Evolutionary conservation across 1,140 invertebrate genomes (phyloP).

Genomic region (Cotesia chilonis): DNA sequence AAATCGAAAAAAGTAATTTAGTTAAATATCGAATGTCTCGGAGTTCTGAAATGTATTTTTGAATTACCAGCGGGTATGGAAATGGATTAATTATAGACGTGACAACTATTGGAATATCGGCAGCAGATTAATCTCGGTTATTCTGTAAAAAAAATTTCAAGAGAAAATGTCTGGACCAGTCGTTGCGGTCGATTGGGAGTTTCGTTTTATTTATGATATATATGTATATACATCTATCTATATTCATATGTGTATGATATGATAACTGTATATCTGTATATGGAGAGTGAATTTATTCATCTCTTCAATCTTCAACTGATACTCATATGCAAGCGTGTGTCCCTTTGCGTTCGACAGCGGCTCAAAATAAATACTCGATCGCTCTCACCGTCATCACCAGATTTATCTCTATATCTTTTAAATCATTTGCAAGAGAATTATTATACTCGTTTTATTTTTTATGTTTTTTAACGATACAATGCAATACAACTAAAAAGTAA

Average conservation of each 20-base stretch:
- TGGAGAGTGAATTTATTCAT: not conserved
- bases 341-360: conserved; percentile 27
- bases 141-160: conserved; percentile 15
- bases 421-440: conserved; percentile 9
- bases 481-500: too few relatives aligned
- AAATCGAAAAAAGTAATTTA: too few relatives aligned
- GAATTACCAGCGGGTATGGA: not conserved
- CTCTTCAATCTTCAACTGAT: conserved; percentile 29
- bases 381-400: conserved; percentile 27
- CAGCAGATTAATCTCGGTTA: conserved; percentile 15
- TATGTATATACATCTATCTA: not conserved
- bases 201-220: conserved; percentile 16
- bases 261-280: not conserved
- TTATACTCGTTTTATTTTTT: too few relatives aligned
- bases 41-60: too few relatives aligned
- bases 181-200: conserved; percentile 7
- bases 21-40: too few relatives aligned
- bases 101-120: conserved; percentile 22
- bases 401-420: not conserved
- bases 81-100: conserved; percentile 17
- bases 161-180: conserved; percentile 17
- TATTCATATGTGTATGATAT: not conserved
- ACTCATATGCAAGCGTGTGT: conserved; percentile 29
- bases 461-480: too few relatives aligned
- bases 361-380: conserved; percentile 26